phyloP scores from a whole-genome alignment of 2,888 invertebrate species.

The Tortrix viridana region DNA sequence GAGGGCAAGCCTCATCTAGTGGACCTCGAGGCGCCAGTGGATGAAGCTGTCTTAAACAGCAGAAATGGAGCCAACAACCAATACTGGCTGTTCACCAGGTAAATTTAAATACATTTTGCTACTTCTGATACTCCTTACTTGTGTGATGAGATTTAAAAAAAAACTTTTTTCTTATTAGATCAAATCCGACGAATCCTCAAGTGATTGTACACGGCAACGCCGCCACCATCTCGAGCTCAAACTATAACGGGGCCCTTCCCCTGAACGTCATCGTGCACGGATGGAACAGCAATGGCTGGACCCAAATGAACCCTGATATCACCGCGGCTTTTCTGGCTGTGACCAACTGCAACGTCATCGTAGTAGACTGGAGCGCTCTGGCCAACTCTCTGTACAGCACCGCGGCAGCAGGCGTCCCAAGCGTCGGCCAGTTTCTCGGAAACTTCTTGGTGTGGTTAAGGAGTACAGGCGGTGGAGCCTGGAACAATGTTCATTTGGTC shows the following conservation, averaged over 20 bases:
- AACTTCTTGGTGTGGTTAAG: constrained; percentile 56
- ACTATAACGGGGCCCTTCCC: constrained; percentile 50
- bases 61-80: constrained; percentile 48
- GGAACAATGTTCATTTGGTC: constrained; percentile 57
- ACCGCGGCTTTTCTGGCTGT: constrained; percentile 53
- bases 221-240: constrained; percentile 51
- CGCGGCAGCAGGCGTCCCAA: constrained; percentile 43
- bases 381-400: constrained; percentile 43
- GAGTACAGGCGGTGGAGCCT: constrained; percentile 52
- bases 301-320: constrained; percentile 47
- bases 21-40: constrained; percentile 46
- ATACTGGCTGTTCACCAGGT: constrained; percentile 53
- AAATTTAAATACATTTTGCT: not conserved
- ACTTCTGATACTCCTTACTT: not conserved
- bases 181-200: constrained; percentile 51
- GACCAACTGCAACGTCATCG: constrained; percentile 56
- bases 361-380: constrained; percentile 55
- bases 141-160: not conserved
- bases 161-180: constrained; percentile 36
- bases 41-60: constrained; percentile 27
- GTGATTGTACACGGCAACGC: constrained; percentile 49
- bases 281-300: constrained; percentile 52
- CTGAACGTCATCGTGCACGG: constrained; percentile 57
- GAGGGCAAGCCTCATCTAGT: constrained; percentile 47
- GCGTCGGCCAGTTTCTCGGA: constrained; percentile 47